phyloP scores from a whole-genome alignment of 2,888 invertebrate species.

The Pandemis heparana region DNA sequence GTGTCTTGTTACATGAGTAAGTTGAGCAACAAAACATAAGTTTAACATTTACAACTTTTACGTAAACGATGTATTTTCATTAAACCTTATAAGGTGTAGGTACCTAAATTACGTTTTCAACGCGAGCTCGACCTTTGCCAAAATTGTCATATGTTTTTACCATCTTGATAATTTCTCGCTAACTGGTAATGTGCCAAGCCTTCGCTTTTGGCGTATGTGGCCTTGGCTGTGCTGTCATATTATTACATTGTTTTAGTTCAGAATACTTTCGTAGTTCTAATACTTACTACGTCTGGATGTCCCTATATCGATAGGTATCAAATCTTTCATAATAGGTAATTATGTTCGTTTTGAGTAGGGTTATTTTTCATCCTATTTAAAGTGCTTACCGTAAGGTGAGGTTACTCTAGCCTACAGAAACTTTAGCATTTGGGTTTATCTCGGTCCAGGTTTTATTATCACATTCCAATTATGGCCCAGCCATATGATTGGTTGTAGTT shows the following conservation, averaged over 20 bases:
- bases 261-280: not conserved
- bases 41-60: slow-evolving; percentile 4
- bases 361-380: no score
- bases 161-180: slow-evolving; percentile 11
- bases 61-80: not conserved
- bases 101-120: slow-evolving; percentile 7
- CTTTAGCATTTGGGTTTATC: no score
- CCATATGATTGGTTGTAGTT: no score
- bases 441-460: no score
- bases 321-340: no score
- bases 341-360: no score
- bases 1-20: not conserved
- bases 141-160: slow-evolving; percentile 22
- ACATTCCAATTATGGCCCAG: no score
- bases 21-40: not conserved
- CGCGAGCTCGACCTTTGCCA: slow-evolving; percentile 13
- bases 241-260: no score
- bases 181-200: slow-evolving; percentile 32
- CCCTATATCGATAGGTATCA: not conserved
- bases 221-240: not conserved
- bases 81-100: not conserved
- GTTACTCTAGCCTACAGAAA: no score
- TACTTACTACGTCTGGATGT: not conserved
- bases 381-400: no score
- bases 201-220: slow-evolving; percentile 15